phyloP scores from a whole-genome alignment of 2,113 vertebrate genomes.

The Syngnathus typhle region DNA sequence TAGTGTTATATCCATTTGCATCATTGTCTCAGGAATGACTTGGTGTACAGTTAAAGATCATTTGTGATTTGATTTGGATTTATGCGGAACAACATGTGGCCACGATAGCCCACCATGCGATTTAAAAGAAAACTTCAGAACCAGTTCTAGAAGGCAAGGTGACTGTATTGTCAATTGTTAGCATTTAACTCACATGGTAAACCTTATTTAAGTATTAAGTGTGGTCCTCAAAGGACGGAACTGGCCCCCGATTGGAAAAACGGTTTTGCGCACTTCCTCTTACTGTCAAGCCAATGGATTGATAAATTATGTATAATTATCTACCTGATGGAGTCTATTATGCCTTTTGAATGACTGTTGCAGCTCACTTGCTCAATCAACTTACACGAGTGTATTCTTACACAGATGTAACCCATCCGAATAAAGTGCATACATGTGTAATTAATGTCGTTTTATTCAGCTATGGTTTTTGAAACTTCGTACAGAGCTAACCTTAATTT shows the following conservation, averaged over 20 bases:
- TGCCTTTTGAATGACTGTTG: conserved; percentile 30
- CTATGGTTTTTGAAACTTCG: conserved; percentile 20
- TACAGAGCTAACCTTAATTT: conserved; percentile 16
- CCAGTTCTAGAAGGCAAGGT: background rate
- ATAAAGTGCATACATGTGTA: conserved; percentile 2
- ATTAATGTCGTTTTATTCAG: conserved; percentile 24
- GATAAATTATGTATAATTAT: background rate
- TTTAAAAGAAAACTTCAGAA: background rate
- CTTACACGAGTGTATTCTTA: background rate
- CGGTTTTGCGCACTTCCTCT: background rate
- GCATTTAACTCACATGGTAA: background rate
- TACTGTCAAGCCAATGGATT: conserved; percentile 10
- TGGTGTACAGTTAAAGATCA: background rate
- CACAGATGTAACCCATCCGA: conserved; percentile 11
- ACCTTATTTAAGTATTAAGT: background rate
- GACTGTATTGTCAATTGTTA: background rate
- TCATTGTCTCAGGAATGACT: conserved; percentile 1
- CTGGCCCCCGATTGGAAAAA: background rate
- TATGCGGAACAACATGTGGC: conserved; percentile 12
- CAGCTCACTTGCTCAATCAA: conserved; percentile 16
- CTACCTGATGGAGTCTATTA: background rate
- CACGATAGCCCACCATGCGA: background rate
- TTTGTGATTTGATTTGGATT: conserved; percentile 7
- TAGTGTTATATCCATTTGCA: background rate
- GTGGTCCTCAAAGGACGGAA: background rate